Evolutionary conservation across 1,140 invertebrate genomes (phyloP).

Genomic region (Drosophila dunni): DNA sequence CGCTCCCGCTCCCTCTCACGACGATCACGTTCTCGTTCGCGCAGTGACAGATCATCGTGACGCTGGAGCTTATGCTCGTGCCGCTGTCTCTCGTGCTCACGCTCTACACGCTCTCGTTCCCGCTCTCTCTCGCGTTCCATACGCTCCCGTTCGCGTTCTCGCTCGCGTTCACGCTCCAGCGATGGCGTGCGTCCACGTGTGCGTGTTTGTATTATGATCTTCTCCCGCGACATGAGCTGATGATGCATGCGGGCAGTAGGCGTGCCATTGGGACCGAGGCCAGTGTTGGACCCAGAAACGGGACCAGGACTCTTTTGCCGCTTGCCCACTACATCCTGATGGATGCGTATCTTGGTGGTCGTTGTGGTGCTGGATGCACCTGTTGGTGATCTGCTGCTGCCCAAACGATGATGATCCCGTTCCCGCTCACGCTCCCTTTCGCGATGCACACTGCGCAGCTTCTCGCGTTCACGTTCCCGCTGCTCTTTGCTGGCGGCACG

Average conservation of each 20-base stretch:
- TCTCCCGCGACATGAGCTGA: conserved; percentile 76
- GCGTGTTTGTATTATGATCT: conserved; percentile 80
- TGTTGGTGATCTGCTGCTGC: conserved; percentile 72
- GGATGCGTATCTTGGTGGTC: conserved; percentile 80
- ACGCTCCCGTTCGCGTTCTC: conserved; percentile 63
- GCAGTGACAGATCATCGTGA: conserved; percentile 77
- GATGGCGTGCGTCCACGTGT: conserved; percentile 76
- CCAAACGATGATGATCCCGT: conserved; percentile 72
- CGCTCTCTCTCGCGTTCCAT: conserved; percentile 85
- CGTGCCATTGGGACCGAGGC: conserved; percentile 32
- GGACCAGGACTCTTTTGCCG: conserved; percentile 72
- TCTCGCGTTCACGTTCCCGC: conserved; percentile 75
- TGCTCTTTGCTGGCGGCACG: conserved; percentile 78
- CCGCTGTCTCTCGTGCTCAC: conserved; percentile 63
- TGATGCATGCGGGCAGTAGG: conserved; percentile 76
- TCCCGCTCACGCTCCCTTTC: conserved; percentile 67
- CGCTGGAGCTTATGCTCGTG: conserved; percentile 63
- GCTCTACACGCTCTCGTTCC: conserved; percentile 85
- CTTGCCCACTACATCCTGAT: conserved; percentile 77
- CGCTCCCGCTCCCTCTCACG: conserved; percentile 82
- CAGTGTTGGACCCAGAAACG: conserved; percentile 10
- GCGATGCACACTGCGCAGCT: conserved; percentile 61
- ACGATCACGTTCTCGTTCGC: conserved; percentile 85
- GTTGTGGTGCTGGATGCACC: conserved; percentile 62
- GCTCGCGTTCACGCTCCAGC: conserved; percentile 64